phyloP scores from a whole-genome alignment of 2,888 invertebrate genomes.

The Drosophila setosimentum region DNA sequence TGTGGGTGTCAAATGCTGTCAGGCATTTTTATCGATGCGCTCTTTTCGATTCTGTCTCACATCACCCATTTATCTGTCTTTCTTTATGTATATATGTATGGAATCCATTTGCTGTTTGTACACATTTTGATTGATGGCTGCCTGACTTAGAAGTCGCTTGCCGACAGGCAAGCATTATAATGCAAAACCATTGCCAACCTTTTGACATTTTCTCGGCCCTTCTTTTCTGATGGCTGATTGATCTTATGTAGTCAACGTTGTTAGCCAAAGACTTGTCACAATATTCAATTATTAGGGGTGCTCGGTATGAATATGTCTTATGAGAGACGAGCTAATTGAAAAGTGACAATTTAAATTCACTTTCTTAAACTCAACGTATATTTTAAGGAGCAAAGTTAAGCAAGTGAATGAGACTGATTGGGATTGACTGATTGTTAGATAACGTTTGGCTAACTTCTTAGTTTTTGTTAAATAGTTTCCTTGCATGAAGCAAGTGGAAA shows the following conservation, averaged over 20 bases:
- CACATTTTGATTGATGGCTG: constrained; percentile 60
- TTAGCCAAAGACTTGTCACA: constrained; percentile 18
- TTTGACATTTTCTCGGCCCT: constrained; percentile 27
- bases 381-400: not conserved
- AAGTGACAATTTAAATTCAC: not conserved
- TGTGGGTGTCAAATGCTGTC: constrained; percentile 45
- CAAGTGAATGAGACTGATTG: not conserved
- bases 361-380: not conserved
- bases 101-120: constrained; percentile 28
- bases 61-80: not conserved
- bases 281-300: constrained; percentile 9
- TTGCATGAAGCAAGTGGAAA: too few relatives aligned
- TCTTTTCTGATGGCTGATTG: constrained; percentile 7
- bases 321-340: not conserved
- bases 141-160: constrained; percentile 32
- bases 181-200: constrained; percentile 23
- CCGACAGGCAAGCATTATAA: constrained; percentile 39
- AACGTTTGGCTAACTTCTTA: not conserved
- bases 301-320: not conserved
- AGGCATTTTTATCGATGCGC: constrained; percentile 46
- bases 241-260: constrained; percentile 11
- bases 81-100: not conserved
- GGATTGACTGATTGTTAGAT: not conserved
- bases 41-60: not conserved
- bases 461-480: too few relatives aligned